Conservation (phyloP, 2,113 vertebrate genomes). For the Bubo bubo region DNA sequence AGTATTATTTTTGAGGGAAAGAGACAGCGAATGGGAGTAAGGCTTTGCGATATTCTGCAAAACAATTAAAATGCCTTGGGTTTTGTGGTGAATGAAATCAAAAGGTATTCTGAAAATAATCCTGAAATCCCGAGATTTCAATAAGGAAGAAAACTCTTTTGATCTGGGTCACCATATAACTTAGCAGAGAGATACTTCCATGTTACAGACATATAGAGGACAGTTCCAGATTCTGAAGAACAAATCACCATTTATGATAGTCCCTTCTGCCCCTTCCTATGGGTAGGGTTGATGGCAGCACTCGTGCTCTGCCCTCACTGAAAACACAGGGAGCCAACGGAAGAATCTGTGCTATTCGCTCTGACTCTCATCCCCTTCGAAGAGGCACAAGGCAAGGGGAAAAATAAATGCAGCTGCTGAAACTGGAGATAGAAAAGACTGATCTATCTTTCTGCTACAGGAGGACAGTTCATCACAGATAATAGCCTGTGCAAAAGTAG, state of each 20-base stretch:
- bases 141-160: neutral
- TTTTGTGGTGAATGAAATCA: neutral
- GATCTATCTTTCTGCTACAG: neutral
- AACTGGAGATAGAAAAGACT: neutral
- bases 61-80: neutral
- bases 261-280: neutral
- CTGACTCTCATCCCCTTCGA: neutral
- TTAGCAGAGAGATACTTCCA: neutral
- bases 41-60: neutral
- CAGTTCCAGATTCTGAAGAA: neutral
- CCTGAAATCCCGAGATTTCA: neutral
- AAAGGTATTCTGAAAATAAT: neutral
- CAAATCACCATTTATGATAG: neutral
- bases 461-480: neutral
- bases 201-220: neutral
- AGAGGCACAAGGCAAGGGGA: neutral
- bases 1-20: neutral
- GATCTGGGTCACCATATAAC: neutral
- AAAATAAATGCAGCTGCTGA: neutral
- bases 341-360: neutral
- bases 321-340: neutral
- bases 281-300: neutral
- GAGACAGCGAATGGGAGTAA: neutral
- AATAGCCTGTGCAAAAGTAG: neutral
- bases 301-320: neutral